Evolutionary conservation across 2,113 vertebrate species (phyloP).

Genomic region (Sisor rabdophorus): DNA sequence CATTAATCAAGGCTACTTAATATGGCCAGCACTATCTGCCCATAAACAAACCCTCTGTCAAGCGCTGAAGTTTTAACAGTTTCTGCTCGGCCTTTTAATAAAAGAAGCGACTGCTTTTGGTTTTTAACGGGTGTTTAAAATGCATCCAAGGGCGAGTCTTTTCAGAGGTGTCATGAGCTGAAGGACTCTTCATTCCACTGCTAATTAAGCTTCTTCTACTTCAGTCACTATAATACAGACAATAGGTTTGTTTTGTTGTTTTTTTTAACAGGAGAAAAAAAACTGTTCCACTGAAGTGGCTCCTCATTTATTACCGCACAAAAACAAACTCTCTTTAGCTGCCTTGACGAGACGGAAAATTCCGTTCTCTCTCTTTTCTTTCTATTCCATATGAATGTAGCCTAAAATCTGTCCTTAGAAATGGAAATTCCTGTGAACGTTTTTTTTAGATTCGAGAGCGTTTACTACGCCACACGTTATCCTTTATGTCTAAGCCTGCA

Average conservation of each 20-base stretch:
- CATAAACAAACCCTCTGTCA: slow-evolving; percentile 60
- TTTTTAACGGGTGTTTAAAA: slow-evolving; percentile 48
- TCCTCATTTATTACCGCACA: slow-evolving; percentile 32
- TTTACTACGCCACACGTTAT: slow-evolving; percentile 13
- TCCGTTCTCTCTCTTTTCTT: slow-evolving; percentile 26
- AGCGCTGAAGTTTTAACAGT: slow-evolving; percentile 57
- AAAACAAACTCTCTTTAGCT: slow-evolving; percentile 24
- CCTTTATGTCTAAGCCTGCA: slow-evolving; percentile 11
- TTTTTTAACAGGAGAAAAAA: slow-evolving; percentile 2
- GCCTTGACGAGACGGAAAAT: slow-evolving; percentile 14
- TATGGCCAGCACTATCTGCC: slow-evolving; percentile 54
- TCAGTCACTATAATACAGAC: slow-evolving; percentile 22
- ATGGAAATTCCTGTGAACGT: slow-evolving; percentile 17
- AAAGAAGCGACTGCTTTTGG: slow-evolving; percentile 55
- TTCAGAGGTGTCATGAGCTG: slow-evolving; percentile 34
- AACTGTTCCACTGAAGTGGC: slow-evolving; percentile 27
- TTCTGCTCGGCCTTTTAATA: slow-evolving; percentile 54
- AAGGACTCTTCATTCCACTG: slow-evolving; percentile 36
- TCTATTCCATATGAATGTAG: not conserved
- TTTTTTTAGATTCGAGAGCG: not conserved
- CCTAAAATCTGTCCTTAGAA: not conserved
- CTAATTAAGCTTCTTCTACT: slow-evolving; percentile 42
- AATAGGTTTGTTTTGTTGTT: slow-evolving; percentile 14
- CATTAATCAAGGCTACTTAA: slow-evolving; percentile 66
- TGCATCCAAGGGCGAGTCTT: slow-evolving; percentile 46